phyloP scores from a whole-genome alignment of 2,113 vertebrate species.

The Drymodes brunneopygia region DNA sequence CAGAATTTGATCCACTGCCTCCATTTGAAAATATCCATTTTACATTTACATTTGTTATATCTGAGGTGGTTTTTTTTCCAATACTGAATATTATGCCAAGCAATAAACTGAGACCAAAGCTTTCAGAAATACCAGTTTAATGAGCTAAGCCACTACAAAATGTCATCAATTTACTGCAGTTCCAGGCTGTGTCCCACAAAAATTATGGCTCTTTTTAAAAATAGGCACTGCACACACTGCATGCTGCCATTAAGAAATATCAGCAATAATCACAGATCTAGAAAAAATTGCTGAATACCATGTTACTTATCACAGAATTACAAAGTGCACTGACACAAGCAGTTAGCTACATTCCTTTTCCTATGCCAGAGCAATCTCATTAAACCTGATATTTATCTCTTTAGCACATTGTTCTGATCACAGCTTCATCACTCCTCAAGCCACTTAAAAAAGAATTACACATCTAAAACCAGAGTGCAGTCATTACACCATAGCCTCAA shows the following conservation, averaged over 20 bases:
- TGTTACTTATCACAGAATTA: not conserved
- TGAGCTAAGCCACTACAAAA: not conserved
- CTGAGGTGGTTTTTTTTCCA: not conserved
- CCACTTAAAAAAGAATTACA: slow-evolving; percentile 39
- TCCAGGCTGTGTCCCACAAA: not conserved
- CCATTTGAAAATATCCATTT: not conserved
- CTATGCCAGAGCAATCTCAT: not conserved
- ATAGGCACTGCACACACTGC: not conserved
- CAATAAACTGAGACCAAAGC: not conserved
- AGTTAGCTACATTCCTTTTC: not conserved
- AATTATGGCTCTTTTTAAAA: not conserved
- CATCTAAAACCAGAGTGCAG: not conserved
- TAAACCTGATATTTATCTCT: slow-evolving; percentile 32
- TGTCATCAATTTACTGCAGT: not conserved
- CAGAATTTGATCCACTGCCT: not conserved
- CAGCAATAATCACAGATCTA: not conserved
- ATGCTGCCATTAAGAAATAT: not conserved
- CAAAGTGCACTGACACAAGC: not conserved
- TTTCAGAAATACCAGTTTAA: not conserved
- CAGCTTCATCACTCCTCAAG: not conserved
- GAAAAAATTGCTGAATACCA: not conserved
- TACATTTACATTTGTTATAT: not conserved
- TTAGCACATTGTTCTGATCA: slow-evolving; percentile 30
- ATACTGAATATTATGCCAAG: not conserved
- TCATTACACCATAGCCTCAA: slow-evolving; percentile 21